phyloP scores from a whole-genome alignment of 1,140 invertebrate genomes.

The Glossosoma conforme region DNA sequence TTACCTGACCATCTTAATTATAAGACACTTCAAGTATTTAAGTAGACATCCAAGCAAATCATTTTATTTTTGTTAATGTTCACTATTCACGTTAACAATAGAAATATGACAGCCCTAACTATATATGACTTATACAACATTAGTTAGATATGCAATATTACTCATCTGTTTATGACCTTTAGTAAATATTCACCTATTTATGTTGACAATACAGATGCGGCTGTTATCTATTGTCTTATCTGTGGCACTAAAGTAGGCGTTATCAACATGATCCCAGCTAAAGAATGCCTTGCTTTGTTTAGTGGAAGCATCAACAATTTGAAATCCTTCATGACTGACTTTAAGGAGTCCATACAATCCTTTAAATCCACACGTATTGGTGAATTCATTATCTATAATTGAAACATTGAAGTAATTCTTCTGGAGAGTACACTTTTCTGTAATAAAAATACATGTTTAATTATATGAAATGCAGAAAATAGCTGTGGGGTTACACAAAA shows the following conservation, averaged over 20 bases:
- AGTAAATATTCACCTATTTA: constrained; percentile 20
- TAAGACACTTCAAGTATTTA: too few species aligned
- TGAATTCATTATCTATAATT: constrained; percentile 25
- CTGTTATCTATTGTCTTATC: constrained; percentile 19
- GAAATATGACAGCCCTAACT: too few species aligned
- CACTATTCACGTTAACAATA: too few species aligned
- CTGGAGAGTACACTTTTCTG: constrained; percentile 12
- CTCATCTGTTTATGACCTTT: too few species aligned
- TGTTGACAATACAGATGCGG: constrained; percentile 21
- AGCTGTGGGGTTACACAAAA: too few species aligned
- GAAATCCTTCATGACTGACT: constrained; percentile 13
- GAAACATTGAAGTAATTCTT: constrained; percentile 18
- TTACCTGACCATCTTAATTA: too few species aligned
- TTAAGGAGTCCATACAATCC: constrained; percentile 19
- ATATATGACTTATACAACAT: too few species aligned
- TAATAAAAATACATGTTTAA: constrained; percentile 11
- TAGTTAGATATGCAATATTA: too few species aligned
- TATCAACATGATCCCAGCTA: constrained; percentile 14
- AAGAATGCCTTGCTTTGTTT: constrained; percentile 9
- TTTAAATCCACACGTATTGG: constrained; percentile 23
- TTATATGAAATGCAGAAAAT: too few species aligned
- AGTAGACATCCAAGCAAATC: too few species aligned
- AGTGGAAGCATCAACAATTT: constrained; percentile 14
- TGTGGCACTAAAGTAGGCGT: constrained; percentile 4
- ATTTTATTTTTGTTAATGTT: too few species aligned